phyloP scores from a whole-genome alignment of 2,888 invertebrate species.

The Plebejus anna region DNA sequence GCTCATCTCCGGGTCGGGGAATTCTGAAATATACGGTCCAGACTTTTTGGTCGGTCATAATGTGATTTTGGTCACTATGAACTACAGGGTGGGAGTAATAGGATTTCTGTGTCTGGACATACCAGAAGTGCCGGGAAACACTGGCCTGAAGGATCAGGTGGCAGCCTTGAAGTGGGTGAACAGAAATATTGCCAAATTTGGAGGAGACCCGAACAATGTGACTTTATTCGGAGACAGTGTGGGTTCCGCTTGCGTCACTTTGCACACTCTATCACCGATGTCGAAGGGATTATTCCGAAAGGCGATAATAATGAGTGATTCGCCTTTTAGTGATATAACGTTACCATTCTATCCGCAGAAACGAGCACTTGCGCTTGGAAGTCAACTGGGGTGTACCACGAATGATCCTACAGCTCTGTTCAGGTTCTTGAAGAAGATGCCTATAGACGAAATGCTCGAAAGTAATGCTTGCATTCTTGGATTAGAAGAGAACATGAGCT shows the following conservation, averaged over 20 bases:
- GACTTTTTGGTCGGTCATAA: conserved; percentile 50
- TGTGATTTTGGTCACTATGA: conserved; percentile 54
- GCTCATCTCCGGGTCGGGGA: conserved; percentile 48
- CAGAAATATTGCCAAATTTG: conserved; percentile 52
- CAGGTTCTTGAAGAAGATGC: conserved; percentile 49
- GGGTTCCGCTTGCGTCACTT: conserved; percentile 46
- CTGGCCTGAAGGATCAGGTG: conserved; percentile 58
- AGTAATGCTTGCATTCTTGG: conserved; percentile 44
- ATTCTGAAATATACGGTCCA: conserved; percentile 49
- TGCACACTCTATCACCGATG: conserved; percentile 55
- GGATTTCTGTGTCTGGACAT: conserved; percentile 56
- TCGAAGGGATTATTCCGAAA: conserved; percentile 53
- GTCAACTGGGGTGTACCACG: conserved; percentile 48
- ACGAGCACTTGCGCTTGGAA: conserved; percentile 51
- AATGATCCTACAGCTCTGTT: conserved; percentile 47
- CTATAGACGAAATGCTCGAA: conserved; percentile 46
- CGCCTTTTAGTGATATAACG: conserved; percentile 59
- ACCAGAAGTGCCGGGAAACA: conserved; percentile 54
- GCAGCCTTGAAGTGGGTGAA: conserved; percentile 53
- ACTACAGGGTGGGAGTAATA: conserved; percentile 53
- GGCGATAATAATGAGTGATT: conserved; percentile 84
- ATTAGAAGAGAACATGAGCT: conserved; percentile 43
- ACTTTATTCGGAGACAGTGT: conserved; percentile 55
- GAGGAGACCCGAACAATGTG: conserved; percentile 58
- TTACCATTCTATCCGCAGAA: conserved; percentile 43